Evolutionary conservation across 2,797 vertebrate species (phyloP).

Genomic region (Eulemur albifrons): DNA sequence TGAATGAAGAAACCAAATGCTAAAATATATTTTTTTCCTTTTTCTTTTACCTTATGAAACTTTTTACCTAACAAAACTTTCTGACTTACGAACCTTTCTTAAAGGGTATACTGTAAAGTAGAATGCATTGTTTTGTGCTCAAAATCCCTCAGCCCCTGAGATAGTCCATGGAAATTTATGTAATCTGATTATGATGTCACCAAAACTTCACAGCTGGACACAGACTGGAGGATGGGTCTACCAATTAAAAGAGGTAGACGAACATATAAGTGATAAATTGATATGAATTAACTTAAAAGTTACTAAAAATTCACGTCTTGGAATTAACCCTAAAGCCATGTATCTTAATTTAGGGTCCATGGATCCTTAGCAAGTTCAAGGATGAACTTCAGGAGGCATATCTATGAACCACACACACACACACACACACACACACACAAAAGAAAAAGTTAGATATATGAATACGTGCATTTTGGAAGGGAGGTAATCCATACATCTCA

Average conservation of each 20-base stretch:
- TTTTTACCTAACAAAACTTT: not conserved
- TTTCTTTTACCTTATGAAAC: not conserved
- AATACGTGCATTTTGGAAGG: not conserved
- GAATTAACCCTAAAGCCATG: not conserved
- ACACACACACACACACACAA: not conserved
- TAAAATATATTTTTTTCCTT: not conserved
- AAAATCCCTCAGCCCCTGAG: not conserved
- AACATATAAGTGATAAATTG: not conserved
- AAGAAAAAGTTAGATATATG: not conserved
- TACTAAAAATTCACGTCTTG: not conserved
- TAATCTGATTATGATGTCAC: not conserved
- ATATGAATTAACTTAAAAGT: not conserved
- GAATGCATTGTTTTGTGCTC: not conserved
- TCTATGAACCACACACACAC: not conserved
- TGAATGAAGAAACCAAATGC: slow-evolving; percentile 8
- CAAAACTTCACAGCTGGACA: not conserved
- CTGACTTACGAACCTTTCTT: slow-evolving; percentile 1
- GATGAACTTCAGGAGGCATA: not conserved
- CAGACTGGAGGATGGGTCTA: not conserved
- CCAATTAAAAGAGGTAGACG: not conserved
- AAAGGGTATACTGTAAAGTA: not conserved
- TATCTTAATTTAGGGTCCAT: not conserved
- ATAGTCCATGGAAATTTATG: not conserved
- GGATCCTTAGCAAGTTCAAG: not conserved
- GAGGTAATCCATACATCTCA: not conserved